These are phyloP conservation scores for Musca domestica DNA, from an alignment of 1,140 invertebrate genomes.

Conservation along the genomic window DNA sequence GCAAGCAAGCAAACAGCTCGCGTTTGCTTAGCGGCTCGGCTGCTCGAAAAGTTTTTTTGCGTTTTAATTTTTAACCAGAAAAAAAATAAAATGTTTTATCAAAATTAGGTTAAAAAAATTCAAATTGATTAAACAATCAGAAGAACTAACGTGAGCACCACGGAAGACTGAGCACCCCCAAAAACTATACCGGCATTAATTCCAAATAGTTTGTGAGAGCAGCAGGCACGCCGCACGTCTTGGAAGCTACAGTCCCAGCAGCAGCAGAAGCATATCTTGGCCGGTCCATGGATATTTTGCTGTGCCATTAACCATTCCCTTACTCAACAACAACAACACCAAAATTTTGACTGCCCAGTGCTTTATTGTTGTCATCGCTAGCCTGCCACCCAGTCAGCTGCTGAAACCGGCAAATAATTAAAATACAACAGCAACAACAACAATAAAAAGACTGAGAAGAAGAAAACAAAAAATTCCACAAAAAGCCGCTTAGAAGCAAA, in stretches of 20 bases:
- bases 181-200: too few relatives aligned
- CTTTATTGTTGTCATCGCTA: not conserved
- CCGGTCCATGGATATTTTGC: too few relatives aligned
- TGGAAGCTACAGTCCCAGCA: too few relatives aligned
- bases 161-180: too few relatives aligned
- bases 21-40: not conserved
- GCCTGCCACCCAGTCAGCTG: not conserved
- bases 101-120: conserved; percentile 38
- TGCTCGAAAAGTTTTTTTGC: conserved; percentile 26
- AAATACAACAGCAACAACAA: too few relatives aligned
- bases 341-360: too few relatives aligned
- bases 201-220: too few relatives aligned
- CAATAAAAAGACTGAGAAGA: not conserved
- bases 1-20: too few relatives aligned
- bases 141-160: not conserved
- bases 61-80: conserved; percentile 36
- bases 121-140: conserved; percentile 2
- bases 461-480: not conserved
- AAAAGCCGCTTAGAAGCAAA: not conserved
- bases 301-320: too few relatives aligned
- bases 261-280: too few relatives aligned
- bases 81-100: conserved; percentile 21
- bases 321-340: too few relatives aligned
- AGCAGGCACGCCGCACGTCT: too few relatives aligned
- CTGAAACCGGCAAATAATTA: not conserved